phyloP scores from a whole-genome alignment of 2,113 vertebrate genomes.

The Chaenogobius annularis region DNA sequence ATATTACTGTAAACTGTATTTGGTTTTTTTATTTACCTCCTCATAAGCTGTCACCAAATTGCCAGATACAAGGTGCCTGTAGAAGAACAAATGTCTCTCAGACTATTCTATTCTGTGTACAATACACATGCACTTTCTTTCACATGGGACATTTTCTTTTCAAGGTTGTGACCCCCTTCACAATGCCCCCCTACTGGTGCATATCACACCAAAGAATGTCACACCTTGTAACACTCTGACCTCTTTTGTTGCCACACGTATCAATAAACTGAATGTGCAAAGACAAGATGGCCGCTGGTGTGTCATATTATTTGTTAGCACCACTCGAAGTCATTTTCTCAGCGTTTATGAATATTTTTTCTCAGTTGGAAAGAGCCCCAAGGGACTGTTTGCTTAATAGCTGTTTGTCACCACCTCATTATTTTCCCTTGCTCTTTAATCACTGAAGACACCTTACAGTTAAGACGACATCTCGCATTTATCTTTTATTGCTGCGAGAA shows the following conservation, averaged over 20 bases:
- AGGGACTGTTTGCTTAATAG: conserved; percentile 6
- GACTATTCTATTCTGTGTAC: neutral
- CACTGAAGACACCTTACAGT: neutral
- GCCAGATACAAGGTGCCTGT: too few species aligned
- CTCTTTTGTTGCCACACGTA: conserved; percentile 19
- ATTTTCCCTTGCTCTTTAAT: conserved; percentile 13
- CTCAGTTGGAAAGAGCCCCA: conserved; percentile 15
- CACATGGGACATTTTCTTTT: conserved; percentile 40
- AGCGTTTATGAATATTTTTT: conserved; percentile 27
- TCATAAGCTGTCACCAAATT: too few species aligned
- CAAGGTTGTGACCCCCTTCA: conserved; percentile 26
- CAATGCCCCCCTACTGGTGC: conserved; percentile 36
- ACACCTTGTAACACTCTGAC: conserved; percentile 46
- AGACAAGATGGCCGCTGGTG: conserved; percentile 5
- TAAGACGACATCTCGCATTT: neutral
- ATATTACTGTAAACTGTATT: too few species aligned
- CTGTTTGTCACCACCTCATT: conserved; percentile 43
- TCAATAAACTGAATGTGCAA: conserved; percentile 8
- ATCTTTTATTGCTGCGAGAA: conserved; percentile 4
- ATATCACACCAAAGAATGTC: conserved; percentile 45
- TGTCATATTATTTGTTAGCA: conserved; percentile 28
- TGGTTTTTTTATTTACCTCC: too few species aligned
- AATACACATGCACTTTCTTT: neutral
- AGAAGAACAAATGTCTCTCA: too few species aligned
- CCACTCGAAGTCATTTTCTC: conserved; percentile 8